Percentiles rank a stretch among this genome's conserved stretches.
phyloP scores from a whole-genome alignment of 2,797 vertebrate species.

The Gambelia wislizenii region DNA sequence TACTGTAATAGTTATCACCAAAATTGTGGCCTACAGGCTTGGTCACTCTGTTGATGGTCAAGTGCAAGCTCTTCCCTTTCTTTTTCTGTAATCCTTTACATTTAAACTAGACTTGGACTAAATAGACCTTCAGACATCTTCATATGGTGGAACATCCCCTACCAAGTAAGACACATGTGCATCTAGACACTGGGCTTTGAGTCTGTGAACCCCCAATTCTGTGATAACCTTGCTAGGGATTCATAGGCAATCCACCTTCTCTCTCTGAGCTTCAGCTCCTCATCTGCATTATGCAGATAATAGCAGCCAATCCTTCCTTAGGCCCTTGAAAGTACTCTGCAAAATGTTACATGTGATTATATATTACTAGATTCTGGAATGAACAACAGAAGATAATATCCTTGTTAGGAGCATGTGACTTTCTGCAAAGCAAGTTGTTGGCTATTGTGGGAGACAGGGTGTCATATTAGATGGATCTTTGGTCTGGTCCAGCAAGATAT shows the following conservation, averaged over 20 bases:
- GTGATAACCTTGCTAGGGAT: not conserved
- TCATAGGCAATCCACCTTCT: not conserved
- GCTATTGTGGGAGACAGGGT: not conserved
- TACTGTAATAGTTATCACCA: not conserved
- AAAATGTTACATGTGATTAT: not conserved
- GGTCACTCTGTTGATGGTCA: not conserved
- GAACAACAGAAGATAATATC: not conserved
- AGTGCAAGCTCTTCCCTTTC: not conserved
- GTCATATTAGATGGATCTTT: conserved; percentile 26
- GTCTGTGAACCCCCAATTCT: no score
- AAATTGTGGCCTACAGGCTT: not conserved
- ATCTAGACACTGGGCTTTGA: no score
- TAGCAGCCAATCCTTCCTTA: not conserved
- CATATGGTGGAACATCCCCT: no score
- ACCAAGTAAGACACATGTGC: no score
- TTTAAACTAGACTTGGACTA: not conserved
- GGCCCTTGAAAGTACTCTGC: not conserved
- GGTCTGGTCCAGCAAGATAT: conserved; percentile 3
- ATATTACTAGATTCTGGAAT: conserved; percentile 9
- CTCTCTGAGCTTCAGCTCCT: not conserved
- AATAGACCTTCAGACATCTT: not conserved
- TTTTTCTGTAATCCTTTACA: not conserved
- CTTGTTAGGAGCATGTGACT: not conserved
- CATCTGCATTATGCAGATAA: not conserved
- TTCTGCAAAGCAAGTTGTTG: not conserved